phyloP scores from a whole-genome alignment of 2,888 invertebrate species.

The Tuberolachnus salignus region DNA sequence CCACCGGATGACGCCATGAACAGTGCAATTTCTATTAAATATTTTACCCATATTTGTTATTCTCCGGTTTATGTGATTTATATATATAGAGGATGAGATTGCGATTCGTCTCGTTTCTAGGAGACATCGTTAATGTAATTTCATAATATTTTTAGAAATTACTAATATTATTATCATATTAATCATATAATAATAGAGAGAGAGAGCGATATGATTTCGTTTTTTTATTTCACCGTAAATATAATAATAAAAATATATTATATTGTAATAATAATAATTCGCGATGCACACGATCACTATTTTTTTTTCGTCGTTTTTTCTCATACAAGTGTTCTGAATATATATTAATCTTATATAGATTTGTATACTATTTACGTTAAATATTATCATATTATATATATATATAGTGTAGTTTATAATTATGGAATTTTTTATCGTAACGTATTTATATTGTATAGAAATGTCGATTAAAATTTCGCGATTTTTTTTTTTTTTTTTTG shows the following conservation, averaged over 20 bases:
- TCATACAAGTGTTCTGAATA: background rate
- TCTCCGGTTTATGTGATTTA: background rate
- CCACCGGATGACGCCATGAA: too few species aligned
- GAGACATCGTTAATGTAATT: background rate
- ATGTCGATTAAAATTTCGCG: too few species aligned
- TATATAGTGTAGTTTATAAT: background rate
- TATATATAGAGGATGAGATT: too few species aligned
- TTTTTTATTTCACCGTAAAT: conserved; percentile 9
- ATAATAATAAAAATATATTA: conserved; percentile 3
- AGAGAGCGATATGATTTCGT: background rate
- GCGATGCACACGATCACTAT: background rate
- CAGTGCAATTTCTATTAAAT: too few species aligned
- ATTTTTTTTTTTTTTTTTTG: too few species aligned
- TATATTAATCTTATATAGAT: too few species aligned
- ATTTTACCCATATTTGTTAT: too few species aligned
- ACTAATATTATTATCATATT: background rate
- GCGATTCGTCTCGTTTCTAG: background rate
- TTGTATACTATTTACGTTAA: background rate
- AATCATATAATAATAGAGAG: background rate
- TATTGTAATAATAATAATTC: background rate
- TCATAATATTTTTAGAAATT: too few species aligned
- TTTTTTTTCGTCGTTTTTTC: background rate
- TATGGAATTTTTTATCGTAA: too few species aligned
- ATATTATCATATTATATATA: background rate
- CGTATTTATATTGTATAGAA: too few species aligned